phyloP scores from a whole-genome alignment of 1,140 invertebrate species.

The Drosophila cardini region DNA sequence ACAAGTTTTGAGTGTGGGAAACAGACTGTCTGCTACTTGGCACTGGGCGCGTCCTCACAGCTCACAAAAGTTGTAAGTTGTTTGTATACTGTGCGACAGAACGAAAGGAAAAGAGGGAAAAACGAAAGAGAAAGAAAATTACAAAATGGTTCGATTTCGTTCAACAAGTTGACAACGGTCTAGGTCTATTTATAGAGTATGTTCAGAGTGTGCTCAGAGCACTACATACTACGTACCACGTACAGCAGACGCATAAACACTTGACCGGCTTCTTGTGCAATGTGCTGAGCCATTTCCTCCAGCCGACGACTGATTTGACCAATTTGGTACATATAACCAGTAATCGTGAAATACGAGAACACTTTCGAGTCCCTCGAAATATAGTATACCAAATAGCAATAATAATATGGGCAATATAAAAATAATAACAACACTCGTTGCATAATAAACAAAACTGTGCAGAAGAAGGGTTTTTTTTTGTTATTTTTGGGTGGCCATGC shows the following conservation, averaged over 20 bases:
- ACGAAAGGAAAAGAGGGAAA: not conserved
- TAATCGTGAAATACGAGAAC: constrained; percentile 51
- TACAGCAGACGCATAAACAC: constrained; percentile 10
- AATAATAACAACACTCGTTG: constrained; percentile 36
- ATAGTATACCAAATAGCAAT: not conserved
- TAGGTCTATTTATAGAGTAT: constrained; percentile 41
- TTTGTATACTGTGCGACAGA: constrained; percentile 12
- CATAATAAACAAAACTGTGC: constrained; percentile 36
- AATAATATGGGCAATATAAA: constrained; percentile 23
- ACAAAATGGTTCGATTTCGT: constrained; percentile 49
- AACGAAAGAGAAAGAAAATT: too few species aligned
- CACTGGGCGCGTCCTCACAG: constrained; percentile 29
- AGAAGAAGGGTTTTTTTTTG: constrained; percentile 1
- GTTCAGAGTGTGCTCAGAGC: constrained; percentile 15
- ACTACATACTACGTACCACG: constrained; percentile 21
- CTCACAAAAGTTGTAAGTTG: not conserved
- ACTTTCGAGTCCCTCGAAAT: constrained; percentile 5
- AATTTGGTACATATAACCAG: constrained; percentile 14
- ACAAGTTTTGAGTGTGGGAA: not conserved
- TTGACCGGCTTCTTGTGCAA: constrained; percentile 43
- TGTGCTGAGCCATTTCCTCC: constrained; percentile 48
- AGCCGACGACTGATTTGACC: constrained; percentile 4
- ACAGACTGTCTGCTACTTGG: constrained; percentile 12
- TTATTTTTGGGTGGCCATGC: not conserved
- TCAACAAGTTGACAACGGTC: constrained; percentile 51